Conservation (phyloP, 2,113 vertebrate species). For the Petrocephalus microphthalmus region DNA sequence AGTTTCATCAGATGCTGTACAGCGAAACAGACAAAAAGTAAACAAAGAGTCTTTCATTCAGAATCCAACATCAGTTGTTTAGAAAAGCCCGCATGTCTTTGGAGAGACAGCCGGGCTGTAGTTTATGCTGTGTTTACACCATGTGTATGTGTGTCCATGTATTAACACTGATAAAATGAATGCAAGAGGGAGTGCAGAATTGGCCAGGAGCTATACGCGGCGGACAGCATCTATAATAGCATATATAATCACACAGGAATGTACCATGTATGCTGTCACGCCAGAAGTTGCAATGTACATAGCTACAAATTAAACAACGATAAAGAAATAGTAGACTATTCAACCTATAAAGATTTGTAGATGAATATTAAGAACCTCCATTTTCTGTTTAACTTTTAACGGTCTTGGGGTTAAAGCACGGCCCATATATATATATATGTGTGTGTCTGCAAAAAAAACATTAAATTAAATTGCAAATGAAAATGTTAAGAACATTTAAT, state of each 20-base stretch:
- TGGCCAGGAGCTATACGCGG: neutral
- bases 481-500: neutral
- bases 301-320: neutral
- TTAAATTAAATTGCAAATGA: neutral
- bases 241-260: neutral
- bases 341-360: neutral
- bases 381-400: neutral
- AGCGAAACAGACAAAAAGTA: slow-evolving; percentile 52
- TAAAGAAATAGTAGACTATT: neutral
- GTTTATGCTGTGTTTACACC: slow-evolving; percentile 8
- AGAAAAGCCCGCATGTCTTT: neutral
- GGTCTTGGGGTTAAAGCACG: neutral
- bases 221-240: neutral
- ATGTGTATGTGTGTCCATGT: slow-evolving; percentile 55
- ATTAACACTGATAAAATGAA: slow-evolving; percentile 30
- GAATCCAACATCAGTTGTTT: slow-evolving; percentile 40
- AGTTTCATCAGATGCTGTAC: slow-evolving; percentile 45
- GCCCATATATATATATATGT: neutral
- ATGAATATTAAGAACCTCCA: neutral
- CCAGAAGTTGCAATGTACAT: neutral
- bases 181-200: neutral
- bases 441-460: neutral
- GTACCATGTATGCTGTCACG: neutral
- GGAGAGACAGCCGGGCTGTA: slow-evolving; percentile 41
- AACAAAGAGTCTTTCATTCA: slow-evolving; percentile 25